phyloP scores from a whole-genome alignment of 2,888 invertebrate genomes.

The Drosophila borborema region DNA sequence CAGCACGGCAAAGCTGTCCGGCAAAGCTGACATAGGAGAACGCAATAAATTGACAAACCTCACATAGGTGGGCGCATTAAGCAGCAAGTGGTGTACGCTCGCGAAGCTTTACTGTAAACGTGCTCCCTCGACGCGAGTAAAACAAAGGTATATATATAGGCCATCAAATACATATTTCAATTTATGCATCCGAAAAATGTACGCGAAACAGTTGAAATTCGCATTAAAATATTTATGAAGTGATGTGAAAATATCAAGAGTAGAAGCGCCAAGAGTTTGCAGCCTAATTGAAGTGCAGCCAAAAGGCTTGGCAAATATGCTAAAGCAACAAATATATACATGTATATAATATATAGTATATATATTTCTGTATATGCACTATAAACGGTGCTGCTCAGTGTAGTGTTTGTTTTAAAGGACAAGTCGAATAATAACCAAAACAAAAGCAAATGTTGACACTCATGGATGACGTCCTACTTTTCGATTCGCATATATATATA shows the following conservation, averaged over 20 bases:
- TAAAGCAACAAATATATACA: constrained; percentile 3
- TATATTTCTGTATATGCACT: neutral
- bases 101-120: constrained; percentile 34
- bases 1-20: constrained; percentile 57
- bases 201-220: neutral
- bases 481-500: constrained; percentile 24
- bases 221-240: neutral
- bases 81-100: constrained; percentile 56
- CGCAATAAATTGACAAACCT: constrained; percentile 31
- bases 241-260: neutral
- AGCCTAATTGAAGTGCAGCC: neutral
- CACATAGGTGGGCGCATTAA: constrained; percentile 35
- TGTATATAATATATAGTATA: neutral
- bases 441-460: constrained; percentile 63
- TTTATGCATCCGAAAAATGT: constrained; percentile 1
- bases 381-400: neutral
- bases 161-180: constrained; percentile 12
- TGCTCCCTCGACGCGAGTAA: constrained; percentile 32
- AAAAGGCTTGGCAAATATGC: too few species aligned
- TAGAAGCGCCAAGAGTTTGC: neutral
- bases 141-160: constrained; percentile 19
- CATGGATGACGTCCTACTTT: constrained; percentile 73
- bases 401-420: neutral
- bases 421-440: constrained; percentile 25
- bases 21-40: constrained; percentile 25